Evolutionary conservation across 2,888 invertebrate genomes (phyloP).

Genomic region (Scelioninae gen. 1): DNA sequence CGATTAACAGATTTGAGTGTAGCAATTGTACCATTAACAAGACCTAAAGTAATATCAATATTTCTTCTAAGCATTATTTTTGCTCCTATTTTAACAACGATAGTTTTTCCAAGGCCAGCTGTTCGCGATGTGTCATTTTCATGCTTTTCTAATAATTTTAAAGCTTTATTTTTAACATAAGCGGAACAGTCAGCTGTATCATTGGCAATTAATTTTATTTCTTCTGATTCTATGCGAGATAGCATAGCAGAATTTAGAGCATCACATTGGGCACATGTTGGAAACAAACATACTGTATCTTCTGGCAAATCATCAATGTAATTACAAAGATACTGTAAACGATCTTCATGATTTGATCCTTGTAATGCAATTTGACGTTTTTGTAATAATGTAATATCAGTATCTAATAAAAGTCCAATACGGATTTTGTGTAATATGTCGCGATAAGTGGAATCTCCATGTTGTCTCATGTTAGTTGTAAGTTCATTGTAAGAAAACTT

Average conservation of each 20-base stretch:
- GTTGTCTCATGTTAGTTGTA: constrained; percentile 75
- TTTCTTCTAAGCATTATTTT: not conserved
- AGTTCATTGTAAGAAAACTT: constrained; percentile 75
- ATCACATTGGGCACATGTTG: constrained; percentile 50
- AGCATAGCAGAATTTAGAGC: constrained; percentile 42
- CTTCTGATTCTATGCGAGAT: constrained; percentile 63
- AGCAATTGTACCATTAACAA: not conserved
- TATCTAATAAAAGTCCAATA: constrained; percentile 28
- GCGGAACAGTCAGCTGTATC: constrained; percentile 70
- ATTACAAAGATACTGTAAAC: constrained; percentile 37
- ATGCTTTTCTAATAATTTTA: constrained; percentile 46
- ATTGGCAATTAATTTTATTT: constrained; percentile 43
- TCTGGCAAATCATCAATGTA: not conserved
- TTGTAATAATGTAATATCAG: constrained; percentile 36
- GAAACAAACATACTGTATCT: constrained; percentile 75
- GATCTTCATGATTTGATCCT: constrained; percentile 1
- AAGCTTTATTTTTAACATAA: constrained; percentile 61
- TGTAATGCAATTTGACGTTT: constrained; percentile 15
- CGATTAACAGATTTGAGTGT: not conserved
- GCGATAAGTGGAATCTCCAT: constrained; percentile 69
- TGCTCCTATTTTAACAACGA: not conserved
- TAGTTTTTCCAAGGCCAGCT: not conserved
- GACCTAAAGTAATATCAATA: not conserved
- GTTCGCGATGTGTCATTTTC: not conserved
- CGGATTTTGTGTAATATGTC: constrained; percentile 69